Base-by-base conservation (phyloP, 2,888 invertebrate genomes). In the Alloplasta piceator region DNA sequence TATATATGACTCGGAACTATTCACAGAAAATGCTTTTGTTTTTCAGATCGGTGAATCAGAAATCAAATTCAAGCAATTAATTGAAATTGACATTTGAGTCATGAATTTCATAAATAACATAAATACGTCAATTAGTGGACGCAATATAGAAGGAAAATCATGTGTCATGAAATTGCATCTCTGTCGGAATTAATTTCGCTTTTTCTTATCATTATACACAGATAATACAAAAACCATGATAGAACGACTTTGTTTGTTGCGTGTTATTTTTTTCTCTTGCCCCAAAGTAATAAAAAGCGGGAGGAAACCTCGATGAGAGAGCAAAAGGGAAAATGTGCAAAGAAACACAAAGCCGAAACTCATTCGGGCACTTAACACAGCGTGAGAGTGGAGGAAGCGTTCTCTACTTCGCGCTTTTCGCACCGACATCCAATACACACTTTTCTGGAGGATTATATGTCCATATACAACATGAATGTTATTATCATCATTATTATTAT, bases 301-400 rank as follows among this genome's bases (percentile, higher is more conserved):
- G 43, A 55, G 26, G 36, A 26, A 26, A 26, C 1, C 26, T 26
- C 26, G 26, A 26, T 26, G 26, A 38, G 64, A 12, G n/a, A 66
- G 55, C 9, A 55, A 41, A 48, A 39, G 50, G 48, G 48, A 48
- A 48, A 70, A 58, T 6, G 14, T 12, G 50, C 56, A 10, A 61
- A 52, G 61, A 72, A 78, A 78, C 67, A 72, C 71, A 78, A 78
- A 78, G 78, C 61, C 46, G 61, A 78, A 78, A 72, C 78, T 71
- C 72, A 78, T 78, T 78, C 39, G 38, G 60, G 63, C 78, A 72
- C 60, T 72, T 67, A 67, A 71, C 63, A 38, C 41, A 43, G 60
- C n/a, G 14, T 58, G 61, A 41, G 14, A 12, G n/a, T 5, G 4
- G 50, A 3, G 12, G 50, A 26, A 26, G n/a, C 10, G 7, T n/a